Evolutionary conservation across 2,797 vertebrate genomes (phyloP).

Genomic region (Alfaro cultratus): DNA sequence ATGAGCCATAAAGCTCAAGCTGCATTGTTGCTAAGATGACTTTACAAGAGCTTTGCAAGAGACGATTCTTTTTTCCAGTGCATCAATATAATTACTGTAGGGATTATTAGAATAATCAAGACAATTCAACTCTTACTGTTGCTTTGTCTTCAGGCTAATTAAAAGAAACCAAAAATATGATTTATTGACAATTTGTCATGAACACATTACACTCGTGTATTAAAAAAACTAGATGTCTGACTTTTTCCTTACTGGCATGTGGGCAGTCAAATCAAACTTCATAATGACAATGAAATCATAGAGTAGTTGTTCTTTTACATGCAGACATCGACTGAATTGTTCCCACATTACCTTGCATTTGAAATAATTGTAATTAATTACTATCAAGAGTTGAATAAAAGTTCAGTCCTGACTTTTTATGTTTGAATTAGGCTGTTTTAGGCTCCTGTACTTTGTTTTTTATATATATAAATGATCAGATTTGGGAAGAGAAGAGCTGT

Average conservation of each 20-base stretch:
- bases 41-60: not conserved
- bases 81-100: not conserved
- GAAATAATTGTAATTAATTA: not conserved
- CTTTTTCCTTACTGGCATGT: not conserved
- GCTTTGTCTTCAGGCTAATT: not conserved
- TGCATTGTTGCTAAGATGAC: not conserved
- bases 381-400: not conserved
- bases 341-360: not conserved
- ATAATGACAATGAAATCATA: not conserved
- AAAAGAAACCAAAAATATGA: not conserved
- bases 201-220: not conserved
- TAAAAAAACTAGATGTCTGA: not conserved
- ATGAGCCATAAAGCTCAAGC: not conserved
- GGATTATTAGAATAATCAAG: not conserved
- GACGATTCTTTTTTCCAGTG: not conserved
- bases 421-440: not conserved
- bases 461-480: not conserved
- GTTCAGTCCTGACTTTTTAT: not conserved
- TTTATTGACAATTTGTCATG: not conserved
- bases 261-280: not conserved
- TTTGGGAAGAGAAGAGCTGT: not conserved
- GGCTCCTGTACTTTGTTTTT: not conserved
- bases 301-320: not conserved
- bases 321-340: not conserved
- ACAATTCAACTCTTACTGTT: not conserved